These are phyloP conservation scores for Gambusia holbrooki DNA, from an alignment of 2,113 vertebrate genomes.

Conservation along the genomic window DNA sequence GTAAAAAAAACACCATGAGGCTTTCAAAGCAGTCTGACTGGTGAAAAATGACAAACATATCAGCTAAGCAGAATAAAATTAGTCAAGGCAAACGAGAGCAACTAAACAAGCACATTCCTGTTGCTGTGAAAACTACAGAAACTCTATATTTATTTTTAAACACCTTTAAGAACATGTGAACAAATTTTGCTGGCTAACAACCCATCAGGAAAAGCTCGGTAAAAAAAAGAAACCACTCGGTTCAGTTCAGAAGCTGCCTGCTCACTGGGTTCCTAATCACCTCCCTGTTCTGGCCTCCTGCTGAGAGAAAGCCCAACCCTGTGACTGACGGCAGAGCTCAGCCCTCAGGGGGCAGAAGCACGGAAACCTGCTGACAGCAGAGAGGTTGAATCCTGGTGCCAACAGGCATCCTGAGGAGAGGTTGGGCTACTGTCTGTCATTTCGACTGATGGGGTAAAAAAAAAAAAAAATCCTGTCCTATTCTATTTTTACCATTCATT, in stretches of 20 bases:
- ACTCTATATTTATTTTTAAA: background rate
- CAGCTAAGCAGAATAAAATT: background rate
- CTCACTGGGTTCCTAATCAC: slow-evolving; percentile 49
- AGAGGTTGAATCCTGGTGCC: background rate
- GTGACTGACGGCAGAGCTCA: slow-evolving; percentile 39
- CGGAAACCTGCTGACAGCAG: slow-evolving; percentile 6
- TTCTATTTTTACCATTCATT: too few species aligned
- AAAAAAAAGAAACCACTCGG: slow-evolving; percentile 20
- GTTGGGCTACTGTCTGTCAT: too few species aligned
- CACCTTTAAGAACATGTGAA: background rate
- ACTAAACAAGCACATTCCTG: too few species aligned
- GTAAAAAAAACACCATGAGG: slow-evolving; percentile 8
- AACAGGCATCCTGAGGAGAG: too few species aligned
- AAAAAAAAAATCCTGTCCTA: too few species aligned
- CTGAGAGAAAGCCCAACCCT: slow-evolving; percentile 38
- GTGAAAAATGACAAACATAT: background rate
- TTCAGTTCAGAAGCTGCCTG: slow-evolving; percentile 26
- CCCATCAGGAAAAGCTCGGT: slow-evolving; percentile 19
- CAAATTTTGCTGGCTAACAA: slow-evolving; percentile 19
- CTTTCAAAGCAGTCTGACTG: slow-evolving; percentile 9
- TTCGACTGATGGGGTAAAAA: too few species aligned
- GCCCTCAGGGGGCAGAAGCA: slow-evolving; percentile 9
- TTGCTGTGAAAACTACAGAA: background rate
- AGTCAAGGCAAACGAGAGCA: background rate
- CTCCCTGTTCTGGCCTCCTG: slow-evolving; percentile 31